Evolutionary conservation across 2,797 vertebrate genomes (phyloP), one percentile per base, ranked within the genome.

Genomic region (Sciaenops ocellatus): DNA sequence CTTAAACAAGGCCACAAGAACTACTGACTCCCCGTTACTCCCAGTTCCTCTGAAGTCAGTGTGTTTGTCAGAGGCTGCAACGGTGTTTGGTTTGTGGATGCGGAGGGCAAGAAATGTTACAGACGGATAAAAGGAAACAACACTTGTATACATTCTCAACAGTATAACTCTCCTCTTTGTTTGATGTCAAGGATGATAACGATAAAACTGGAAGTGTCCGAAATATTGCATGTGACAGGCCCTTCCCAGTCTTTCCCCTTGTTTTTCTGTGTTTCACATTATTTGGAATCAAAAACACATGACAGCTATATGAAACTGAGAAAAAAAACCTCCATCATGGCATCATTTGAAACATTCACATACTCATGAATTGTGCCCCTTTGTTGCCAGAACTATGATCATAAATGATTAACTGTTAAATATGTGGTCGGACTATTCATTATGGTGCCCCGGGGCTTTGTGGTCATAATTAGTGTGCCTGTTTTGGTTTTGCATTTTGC

Each of bases 61-160:
- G 47, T 90, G 89, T 87, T 91, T 93, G 85, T 87, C 69, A 51
- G 61, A 66, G 60, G 56, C 76, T 87, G 82, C 73, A 71, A 69
- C 46, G 20, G 78, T 89, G 84, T 93, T 93, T 90, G 87, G 73
- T 86, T 90, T 90, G 77, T 81, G 75, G 57, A 81, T 79, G 77
- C 46, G 2, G 17, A 78, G 72, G 77, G 68, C 62, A 78, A 71
- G 85, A 87, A 82, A 90, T 91, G 77, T 85, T 85, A 69, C 78
- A 76, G 79, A 66, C 1, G 73, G 82, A 89, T 91, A 78, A 89
- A 92, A 92, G 80, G 79, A 96, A 94, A 91, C 94, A 94, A 96
- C 94, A 94, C 93, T 94, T 95, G 94, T 88, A 70, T 83, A 90
- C 88, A 89, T 94, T 95, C 91, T 93, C 80, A 90, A 84, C 84